Evolutionary conservation across 2,888 invertebrate genomes (phyloP), one percentile per base, ranked within the genome.

Genomic region (Lochmaea capreae): DNA sequence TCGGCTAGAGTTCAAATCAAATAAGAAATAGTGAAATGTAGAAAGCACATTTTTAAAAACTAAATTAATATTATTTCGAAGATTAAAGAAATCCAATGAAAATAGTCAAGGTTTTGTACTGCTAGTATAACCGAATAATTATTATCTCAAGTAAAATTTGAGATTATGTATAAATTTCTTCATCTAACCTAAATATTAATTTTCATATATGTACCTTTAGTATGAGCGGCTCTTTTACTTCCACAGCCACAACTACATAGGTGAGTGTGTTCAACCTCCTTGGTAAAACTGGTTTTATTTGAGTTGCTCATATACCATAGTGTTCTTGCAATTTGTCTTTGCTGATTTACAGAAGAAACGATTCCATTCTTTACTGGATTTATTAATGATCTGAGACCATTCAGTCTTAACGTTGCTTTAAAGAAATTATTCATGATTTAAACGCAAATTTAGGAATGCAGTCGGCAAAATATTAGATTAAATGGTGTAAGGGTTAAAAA

Each of bases 221-320:
- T 93, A 82, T 94, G 93, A 33, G 92, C 86, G 52, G 88, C 88
- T 82, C 89, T 88, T 43, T 90, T 77, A 65, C 73, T 91, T 33
- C 79, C 77, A 84, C 93, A 94, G 33, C 93, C 93, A 80, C 93
- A 94, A 77, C 89, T 89, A 84, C 93, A 94, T 54, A 90, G 87
- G 78, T 91, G 88, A 81, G 90, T 91, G 79, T 91, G 91, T 75
- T 89, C 90, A n/a, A 72, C 73, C 77, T 89, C 88, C 18, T 91
- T 87, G 33, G 82, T 77, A 52, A 76, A 74, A 57, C 81, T 79
- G 68, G 85, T 84, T 72, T 82, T 83, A 69, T 85, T 85, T 73
- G 83, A 85, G 78, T 88, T 89, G 79, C 89, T 92, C 92, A 93
- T 91, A 90, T 93, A 92, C 93, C 93, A 94, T 82, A 94, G 88